Evolutionary conservation across 2,888 invertebrate species (phyloP).

Genomic region (Copidosoma aretas): DNA sequence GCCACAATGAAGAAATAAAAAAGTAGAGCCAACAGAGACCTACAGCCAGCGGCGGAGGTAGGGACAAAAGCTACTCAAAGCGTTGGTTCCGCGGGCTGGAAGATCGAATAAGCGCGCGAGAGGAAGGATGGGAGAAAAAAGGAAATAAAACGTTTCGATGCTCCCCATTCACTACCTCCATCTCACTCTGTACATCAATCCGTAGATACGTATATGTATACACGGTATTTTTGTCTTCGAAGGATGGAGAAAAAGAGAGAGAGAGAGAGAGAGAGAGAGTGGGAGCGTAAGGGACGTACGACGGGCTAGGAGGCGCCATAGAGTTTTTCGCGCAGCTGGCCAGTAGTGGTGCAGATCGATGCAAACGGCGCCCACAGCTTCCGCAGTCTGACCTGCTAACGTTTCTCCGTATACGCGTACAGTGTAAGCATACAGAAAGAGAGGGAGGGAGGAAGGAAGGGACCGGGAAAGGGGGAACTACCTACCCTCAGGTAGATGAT

Average conservation of each 20-base stretch:
- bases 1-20: not conserved
- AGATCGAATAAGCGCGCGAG: not conserved
- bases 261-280: not conserved
- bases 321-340: too few relatives aligned
- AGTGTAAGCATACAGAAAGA: slow-evolving; percentile 14
- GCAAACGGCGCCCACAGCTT: slow-evolving; percentile 59
- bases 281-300: too few relatives aligned
- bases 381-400: slow-evolving; percentile 58
- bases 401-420: slow-evolving; percentile 43
- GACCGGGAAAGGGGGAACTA: not conserved
- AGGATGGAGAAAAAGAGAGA: not conserved
- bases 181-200: too few relatives aligned
- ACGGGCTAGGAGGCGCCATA: too few relatives aligned
- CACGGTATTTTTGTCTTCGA: not conserved
- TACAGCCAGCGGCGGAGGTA: not conserved
- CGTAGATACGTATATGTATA: not conserved
- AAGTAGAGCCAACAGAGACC: not conserved
- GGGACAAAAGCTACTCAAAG: not conserved
- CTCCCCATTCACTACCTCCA: too few relatives aligned
- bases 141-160: not conserved
- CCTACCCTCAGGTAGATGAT: slow-evolving; percentile 28
- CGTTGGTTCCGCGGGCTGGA: not conserved
- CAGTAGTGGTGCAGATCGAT: slow-evolving; percentile 53
- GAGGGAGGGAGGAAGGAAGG: not conserved
- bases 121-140: not conserved